A percentile compares a stretch with the other conserved stretches of the same genome.
phyloP scores from a whole-genome alignment of 1,140 invertebrate genomes.

The Nephila pilipes region DNA sequence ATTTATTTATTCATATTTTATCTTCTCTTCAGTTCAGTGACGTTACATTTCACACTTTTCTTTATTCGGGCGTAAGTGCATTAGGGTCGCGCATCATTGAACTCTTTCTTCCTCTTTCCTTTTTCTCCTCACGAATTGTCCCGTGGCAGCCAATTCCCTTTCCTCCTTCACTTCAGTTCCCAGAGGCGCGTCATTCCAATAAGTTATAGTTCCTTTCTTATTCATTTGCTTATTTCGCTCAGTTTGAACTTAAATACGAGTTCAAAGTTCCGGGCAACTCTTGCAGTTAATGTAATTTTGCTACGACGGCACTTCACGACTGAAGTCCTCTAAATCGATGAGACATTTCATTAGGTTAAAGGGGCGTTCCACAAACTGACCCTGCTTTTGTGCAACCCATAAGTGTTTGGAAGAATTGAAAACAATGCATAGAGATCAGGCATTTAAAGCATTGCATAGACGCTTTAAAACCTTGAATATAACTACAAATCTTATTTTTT shows the following conservation, averaged over 20 bases:
- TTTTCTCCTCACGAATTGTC: slow-evolving; percentile 50
- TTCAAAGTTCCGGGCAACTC: slow-evolving; percentile 71
- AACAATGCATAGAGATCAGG: no score
- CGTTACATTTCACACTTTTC: slow-evolving; percentile 42
- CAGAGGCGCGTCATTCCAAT: slow-evolving; percentile 58
- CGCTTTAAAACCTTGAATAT: no score
- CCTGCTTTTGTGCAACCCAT: not conserved
- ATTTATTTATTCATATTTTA: slow-evolving; percentile 43
- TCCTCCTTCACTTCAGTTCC: slow-evolving; percentile 59
- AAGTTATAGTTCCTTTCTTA: slow-evolving; percentile 69
- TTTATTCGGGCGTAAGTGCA: slow-evolving; percentile 48
- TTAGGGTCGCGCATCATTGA: not conserved
- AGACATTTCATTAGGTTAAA: not conserved
- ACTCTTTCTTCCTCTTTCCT: not conserved
- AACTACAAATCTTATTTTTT: no score
- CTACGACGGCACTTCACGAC: slow-evolving; percentile 11
- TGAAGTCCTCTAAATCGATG: slow-evolving; percentile 54
- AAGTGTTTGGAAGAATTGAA: no score
- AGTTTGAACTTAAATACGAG: slow-evolving; percentile 74
- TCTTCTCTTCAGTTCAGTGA: slow-evolving; percentile 3
- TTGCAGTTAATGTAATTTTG: slow-evolving; percentile 70
- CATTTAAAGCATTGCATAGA: no score
- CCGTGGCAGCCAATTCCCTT: slow-evolving; percentile 33
- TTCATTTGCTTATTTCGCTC: slow-evolving; percentile 75
- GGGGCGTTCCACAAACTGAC: slow-evolving; percentile 43